Evolutionary conservation across 2,113 vertebrate species (phyloP).

Genomic region (Vulpes ferrilata): DNA sequence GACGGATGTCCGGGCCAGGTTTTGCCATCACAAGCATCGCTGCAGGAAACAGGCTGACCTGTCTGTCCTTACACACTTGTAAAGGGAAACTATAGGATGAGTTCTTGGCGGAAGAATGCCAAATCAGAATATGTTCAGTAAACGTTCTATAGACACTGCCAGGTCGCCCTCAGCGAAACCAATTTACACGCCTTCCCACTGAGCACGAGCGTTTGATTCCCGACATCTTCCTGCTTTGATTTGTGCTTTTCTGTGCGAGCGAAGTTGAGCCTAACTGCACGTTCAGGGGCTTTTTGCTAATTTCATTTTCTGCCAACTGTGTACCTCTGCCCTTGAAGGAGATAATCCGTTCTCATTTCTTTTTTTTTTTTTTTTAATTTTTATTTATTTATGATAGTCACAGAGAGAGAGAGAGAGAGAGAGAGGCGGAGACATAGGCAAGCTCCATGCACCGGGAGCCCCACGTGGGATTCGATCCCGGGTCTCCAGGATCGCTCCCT

Average conservation of each 20-base stretch:
- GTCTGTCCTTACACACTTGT: not conserved
- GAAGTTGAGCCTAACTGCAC: fast-evolving
- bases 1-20: not conserved
- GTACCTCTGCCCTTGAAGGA: not conserved
- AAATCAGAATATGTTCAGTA: not conserved
- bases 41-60: not conserved
- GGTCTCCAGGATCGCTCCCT: too few relatives aligned
- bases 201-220: not conserved
- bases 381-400: too few relatives aligned
- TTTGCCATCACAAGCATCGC: not conserved
- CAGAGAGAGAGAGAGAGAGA: too few relatives aligned
- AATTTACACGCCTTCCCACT: not conserved
- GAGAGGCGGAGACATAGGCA: too few relatives aligned
- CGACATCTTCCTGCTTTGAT: fast-evolving
- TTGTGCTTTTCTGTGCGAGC: fast-evolving
- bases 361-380: too few relatives aligned
- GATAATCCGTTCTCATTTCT: too few relatives aligned
- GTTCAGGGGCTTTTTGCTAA: not conserved
- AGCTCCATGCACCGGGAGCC: too few relatives aligned
- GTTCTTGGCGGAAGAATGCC: not conserved
- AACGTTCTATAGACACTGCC: not conserved
- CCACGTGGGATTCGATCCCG: too few relatives aligned
- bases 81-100: too few relatives aligned
- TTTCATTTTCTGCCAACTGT: too few relatives aligned
- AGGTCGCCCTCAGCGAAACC: not conserved